Conservation (phyloP, 2,888 invertebrate species). For the Norana najaformis region DNA sequence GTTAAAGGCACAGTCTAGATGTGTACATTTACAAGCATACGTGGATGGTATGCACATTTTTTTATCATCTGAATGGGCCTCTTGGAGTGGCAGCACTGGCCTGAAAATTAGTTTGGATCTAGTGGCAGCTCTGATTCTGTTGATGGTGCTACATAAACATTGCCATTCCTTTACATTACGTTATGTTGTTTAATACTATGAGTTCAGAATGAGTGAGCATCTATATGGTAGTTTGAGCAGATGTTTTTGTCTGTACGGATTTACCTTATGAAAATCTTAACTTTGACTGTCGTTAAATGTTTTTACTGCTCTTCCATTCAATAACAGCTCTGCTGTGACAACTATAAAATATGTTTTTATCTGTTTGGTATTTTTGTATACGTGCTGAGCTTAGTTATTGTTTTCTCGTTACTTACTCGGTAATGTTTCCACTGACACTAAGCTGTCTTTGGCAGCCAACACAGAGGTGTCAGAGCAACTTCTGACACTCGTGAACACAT, state of each 20-base stretch:
- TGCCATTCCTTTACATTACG: background rate
- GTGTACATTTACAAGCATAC: no score
- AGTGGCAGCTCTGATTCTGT: no score
- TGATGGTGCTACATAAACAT: background rate
- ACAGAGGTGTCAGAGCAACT: no score
- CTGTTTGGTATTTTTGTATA: background rate
- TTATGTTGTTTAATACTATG: background rate
- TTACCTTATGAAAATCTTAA: background rate
- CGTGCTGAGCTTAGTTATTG: background rate
- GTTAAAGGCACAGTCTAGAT: no score
- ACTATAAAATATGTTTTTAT: background rate
- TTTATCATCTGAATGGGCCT: no score
- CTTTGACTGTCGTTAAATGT: background rate
- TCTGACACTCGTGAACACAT: background rate
- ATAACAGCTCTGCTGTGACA: background rate
- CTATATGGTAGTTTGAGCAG: background rate
- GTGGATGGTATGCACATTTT: no score
- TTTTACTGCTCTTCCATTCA: background rate
- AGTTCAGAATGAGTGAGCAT: background rate
- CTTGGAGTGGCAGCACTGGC: background rate
- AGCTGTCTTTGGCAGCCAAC: background rate
- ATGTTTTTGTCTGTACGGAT: background rate
- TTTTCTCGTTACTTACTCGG: background rate
- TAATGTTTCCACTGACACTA: background rate
- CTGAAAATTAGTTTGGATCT: background rate